A percentile compares a stretch with the other conserved stretches of the same genome.
These are phyloP conservation scores for Drosophila multiciliata DNA, from an alignment of 2,888 invertebrate species.

Conservation along the genomic window DNA sequence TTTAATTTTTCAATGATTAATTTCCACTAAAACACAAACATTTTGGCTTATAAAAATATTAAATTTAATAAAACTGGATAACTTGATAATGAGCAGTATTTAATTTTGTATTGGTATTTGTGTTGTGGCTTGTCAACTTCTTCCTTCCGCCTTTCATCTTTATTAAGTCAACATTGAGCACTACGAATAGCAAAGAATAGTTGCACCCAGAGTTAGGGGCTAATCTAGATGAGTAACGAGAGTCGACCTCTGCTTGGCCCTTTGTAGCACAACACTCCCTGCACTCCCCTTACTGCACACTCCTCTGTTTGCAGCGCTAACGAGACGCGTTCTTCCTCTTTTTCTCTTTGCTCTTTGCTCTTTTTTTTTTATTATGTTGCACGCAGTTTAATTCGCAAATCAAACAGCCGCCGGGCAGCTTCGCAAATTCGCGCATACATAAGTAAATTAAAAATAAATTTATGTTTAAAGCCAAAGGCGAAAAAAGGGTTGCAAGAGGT, in stretches of 20 bases:
- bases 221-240: conserved; percentile 67
- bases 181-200: neutral
- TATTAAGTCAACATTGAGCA: neutral
- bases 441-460: conserved; percentile 81
- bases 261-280: neutral
- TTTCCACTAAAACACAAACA: neutral
- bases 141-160: neutral
- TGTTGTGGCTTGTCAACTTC: neutral
- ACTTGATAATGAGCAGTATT: neutral
- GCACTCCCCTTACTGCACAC: neutral
- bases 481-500: conserved; percentile 3
- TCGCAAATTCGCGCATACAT: conserved; percentile 69
- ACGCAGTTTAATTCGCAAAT: conserved; percentile 77
- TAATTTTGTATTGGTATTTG: neutral
- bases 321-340: conserved; percentile 38
- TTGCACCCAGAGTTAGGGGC: conserved; percentile 39
- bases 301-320: conserved; percentile 42
- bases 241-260: neutral
- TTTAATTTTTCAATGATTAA: neutral
- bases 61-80: neutral
- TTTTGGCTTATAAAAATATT: neutral
- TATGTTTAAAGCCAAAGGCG: conserved; percentile 69
- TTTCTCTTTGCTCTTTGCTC: neutral
- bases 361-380: conserved; percentile 21
- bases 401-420: conserved; percentile 76